Evolutionary conservation across 2,113 vertebrate genomes (phyloP), one percentile per base, ranked within the genome.

Genomic region (Mirounga angustirostris): DNA sequence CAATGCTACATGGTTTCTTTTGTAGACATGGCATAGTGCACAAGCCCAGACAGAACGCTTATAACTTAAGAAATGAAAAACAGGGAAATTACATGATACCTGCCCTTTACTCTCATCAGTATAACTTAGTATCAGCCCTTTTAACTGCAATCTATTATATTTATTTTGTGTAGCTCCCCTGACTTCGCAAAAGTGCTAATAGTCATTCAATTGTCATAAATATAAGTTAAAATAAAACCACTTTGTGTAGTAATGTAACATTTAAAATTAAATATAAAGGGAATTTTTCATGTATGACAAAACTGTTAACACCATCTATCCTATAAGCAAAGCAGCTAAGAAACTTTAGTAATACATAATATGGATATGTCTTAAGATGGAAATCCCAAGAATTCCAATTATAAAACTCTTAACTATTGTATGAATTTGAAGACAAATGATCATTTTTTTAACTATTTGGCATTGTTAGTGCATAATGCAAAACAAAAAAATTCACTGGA

Each of bases 221-320:
- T 28, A 15, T 14, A 58, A 94, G 46, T 84, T 92, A 81, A 92
- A 67, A 79, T 63, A 79, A 80, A 43, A 43, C 19, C 11, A 26
- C 10, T 67, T 96, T 56, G 83, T 14, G n/a, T 24, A 92, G 65
- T 33, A 89, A 85, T 58, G 76, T 19, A 81, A 36, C 54, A 54
- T 56, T 92, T 69, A 78, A 96, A 93, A 56, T 84, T 76, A 95
- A 95, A 85, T 71, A 43, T 22, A 85, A 65, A 30, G 46, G 4
- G 12, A 89, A 71, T 22, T 85, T 59, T 94, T 86, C 58, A 43
- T 46, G 46, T 8, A 63, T 40, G 52, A 69, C 26, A 40, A 80
- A 83, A 78, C 24, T 73, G 58, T 86, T 46, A 90, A 59, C 15
- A 93, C 3, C 16, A 50, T 43, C 22, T 91, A 40, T 9, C 58